Evolutionary conservation across 1,140 invertebrate genomes (phyloP), one percentile per base, ranked within the genome.

Genomic region (Chironomus striatipennis): DNA sequence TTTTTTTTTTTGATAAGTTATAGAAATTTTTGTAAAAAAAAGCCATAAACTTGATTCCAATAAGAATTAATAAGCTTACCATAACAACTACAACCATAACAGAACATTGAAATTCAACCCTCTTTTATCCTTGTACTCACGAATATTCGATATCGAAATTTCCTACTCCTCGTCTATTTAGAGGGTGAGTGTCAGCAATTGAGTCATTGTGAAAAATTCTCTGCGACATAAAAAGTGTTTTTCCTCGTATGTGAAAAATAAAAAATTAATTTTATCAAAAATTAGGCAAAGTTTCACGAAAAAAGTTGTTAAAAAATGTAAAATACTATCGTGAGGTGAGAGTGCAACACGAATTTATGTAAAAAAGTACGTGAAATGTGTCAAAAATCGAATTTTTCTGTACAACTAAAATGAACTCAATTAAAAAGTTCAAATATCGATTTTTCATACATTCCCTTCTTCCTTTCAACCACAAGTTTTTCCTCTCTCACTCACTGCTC

Each of bases 351-450:
- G 47, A 57, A n/a, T 57, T 10, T 12, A 12, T 12, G 5, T 57
- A 15, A 57, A 57, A 57, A 15, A n/a, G 47, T 57, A 5, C 12
- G n/a, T n/a, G 47, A 57, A n/a, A 18, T 17, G 20, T 17, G 7
- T 18, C 20, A 10, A 70, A 70, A 70, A 70, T 20, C 6, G 65
- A 18, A 9, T 20, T 70, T 70, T 70, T 70, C 65, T 18, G n/a
- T 20, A 10, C n/a, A 70, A 70, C 65, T 70, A 70, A 70, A 70
- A 70, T 70, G 65, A 70, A 70, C 65, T 70, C 65, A 70, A 70
- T 70, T 70, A 70, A 70, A 70, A 70, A 70, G 65, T 70, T 70
- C 65, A 70, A 70, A 70, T 70, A 70, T 70, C 65, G 65, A 70
- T 70, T 70, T 70, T 70, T 70, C 65, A 70, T 70, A 21, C 20